Base-by-base conservation (phyloP, 2,888 invertebrate genomes). In the Eueremaeus valkanovi region DNA sequence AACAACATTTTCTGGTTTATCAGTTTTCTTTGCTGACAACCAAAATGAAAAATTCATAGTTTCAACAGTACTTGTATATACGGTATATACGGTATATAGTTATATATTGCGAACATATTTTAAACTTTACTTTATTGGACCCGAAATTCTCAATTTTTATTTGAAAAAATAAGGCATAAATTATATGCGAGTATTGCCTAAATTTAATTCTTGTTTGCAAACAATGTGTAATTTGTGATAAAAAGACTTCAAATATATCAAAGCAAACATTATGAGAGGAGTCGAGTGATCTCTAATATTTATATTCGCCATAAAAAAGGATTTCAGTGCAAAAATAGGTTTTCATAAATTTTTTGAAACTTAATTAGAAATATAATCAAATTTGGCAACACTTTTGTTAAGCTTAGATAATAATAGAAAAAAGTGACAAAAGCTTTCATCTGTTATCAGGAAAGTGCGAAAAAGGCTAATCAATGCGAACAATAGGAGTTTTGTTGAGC, bases 351-450 rank as follows among this genome's bases (percentile, higher is more conserved):
- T 18, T 16, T n/a, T 27, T 58, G 21, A 36, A 36, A 21, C 36
- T n/a, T 66, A 33, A 66, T 66, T 66, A 66, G 36, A 31, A 66
- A 66, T 36, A 36, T 66, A 66, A 33, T 66, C 33, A n/a, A 66
- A 66, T 66, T 21, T n/a, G 40, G 21, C 40, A 36, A 40, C 66
- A 66, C 40, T 66, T 66, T 66, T 36, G 66, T 66, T 66, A 66
- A 36, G 21, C 66, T 36, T 21, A n/a, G 40, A 21, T 36, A 66
- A 66, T 36, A 66, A 66, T 66, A 40, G 24, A 31, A n/a, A 36
- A 66, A 66, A 66, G 66, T 66, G 33, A 40, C 33, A 33, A 66
- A 66, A 66, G 36, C 36, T 66, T 66, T 66, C 66, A 66, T 36
- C 36, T 66, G n/a, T 66, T 66, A 66, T 66, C 66, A 66, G 21